Evolutionary conservation across 1,140 invertebrate species (phyloP), one percentile per base, ranked within the genome.

Genomic region (Calliphora vicina): DNA sequence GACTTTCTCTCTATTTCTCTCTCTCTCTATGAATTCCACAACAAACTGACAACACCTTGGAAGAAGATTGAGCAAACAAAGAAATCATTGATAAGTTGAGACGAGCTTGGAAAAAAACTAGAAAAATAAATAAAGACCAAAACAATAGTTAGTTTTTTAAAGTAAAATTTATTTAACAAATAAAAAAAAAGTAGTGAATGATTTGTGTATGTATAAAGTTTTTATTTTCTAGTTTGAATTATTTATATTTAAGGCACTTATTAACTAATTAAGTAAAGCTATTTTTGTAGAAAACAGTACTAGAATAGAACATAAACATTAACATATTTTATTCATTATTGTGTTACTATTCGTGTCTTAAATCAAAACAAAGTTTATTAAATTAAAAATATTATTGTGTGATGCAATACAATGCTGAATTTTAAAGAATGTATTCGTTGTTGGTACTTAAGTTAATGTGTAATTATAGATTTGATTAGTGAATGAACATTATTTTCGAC

Each of bases 201-300:
- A 57, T 67, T 67, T 67, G 50, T 67, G n/a, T 35, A 50, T 67
- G 4, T 23, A 50, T 50, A 43, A 61, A 67, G 61, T 20, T 57
- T 17, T 57, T 57, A 57, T 57, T 57, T 57, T 15, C 61, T 20
- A 67, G 20, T 50, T n/a, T 50, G 2, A 17, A 25, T 10, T 67
- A 67, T 23, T 67, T 23, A 67, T 67, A 25, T 20, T 23, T 10
- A 67, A 67, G 61, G 61, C 61, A 67, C 61, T 67, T 67, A 67
- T 67, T 67, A 67, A 67, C n/a, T 23, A 23, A 67, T 67, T 67
- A 67, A 67, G 61, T 67, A 67, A 67, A 67, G 61, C 61, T 67
- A 23, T 57, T 57, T 57, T 57, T 57, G 50, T 57, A 57, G 15
- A n/a, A n/a, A 57, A 57, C 13, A 57, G 13, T 17, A 57, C 15